Evolutionary conservation across 2,113 vertebrate species (phyloP), one percentile per base, ranked within the genome.

Genomic region (Bothrops jararaca): DNA sequence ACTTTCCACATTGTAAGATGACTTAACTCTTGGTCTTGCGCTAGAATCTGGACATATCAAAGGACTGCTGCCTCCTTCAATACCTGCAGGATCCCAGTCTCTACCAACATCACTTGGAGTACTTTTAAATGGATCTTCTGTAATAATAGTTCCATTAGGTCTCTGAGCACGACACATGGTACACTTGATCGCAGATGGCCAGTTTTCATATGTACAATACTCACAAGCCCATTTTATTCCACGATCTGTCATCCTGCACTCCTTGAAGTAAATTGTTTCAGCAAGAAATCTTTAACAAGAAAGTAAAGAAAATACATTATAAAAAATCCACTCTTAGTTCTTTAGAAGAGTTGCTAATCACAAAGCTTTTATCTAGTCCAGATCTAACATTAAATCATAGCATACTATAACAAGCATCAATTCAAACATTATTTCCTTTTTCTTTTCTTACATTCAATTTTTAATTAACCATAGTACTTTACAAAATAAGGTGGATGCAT

Each of bases 181-280:
- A 95, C 99, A 99, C 97, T 99, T 99, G 98, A 99, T 99, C 95
- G 99, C 99, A 95, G 99, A 99, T 1, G 99, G 99, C 99, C 99
- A 99, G 96, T 99, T 99, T 97, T 99, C 99, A 89, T 99, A 99
- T 91, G 99, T 99, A 98, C 99, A 99, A 97, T 99, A 99, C 97
- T 99, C 99, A 97, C 99, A 99, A 96, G 98, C 98, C 99, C 99
- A 99, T 98, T 99, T 99, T 95, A 98, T 97, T 95, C 98, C 98
- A 98, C 98, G 98, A 97, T 99, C 99, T 96, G 98, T 99, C 99
- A 99, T 99, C 93, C 97, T 99, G 98, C 97, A 97, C 97, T 96
- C 96, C 97, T 96, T 96, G 97, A 95, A 96, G 96, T 95, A 95
- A 97, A 96, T 96, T 96, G 97, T 95, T 97, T 96, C 97, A 96